phyloP scores from a whole-genome alignment of 1,140 invertebrate species.

The Colletes latitarsis region DNA sequence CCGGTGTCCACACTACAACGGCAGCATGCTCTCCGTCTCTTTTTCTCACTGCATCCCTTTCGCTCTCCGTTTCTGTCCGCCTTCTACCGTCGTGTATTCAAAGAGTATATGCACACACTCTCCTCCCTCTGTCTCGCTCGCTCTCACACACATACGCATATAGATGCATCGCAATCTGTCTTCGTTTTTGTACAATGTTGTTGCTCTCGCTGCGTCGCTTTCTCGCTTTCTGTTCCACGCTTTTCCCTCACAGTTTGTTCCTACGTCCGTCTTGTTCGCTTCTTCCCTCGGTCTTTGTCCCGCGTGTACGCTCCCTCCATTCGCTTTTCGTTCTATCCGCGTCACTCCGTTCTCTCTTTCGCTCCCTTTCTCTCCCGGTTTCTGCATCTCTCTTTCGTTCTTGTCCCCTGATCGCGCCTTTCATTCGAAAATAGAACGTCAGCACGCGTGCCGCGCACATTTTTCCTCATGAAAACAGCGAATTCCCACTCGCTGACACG shows the following conservation, averaged over 20 bases:
- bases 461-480: slow-evolving; percentile 74
- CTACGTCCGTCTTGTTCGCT: slow-evolving; percentile 34
- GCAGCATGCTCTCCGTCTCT: slow-evolving; percentile 18
- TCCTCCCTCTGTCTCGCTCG: slow-evolving; percentile 19
- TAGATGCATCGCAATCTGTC: slow-evolving; percentile 35
- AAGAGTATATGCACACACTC: slow-evolving; percentile 16
- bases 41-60: slow-evolving; percentile 27
- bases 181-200: slow-evolving; percentile 39
- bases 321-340: slow-evolving; percentile 22
- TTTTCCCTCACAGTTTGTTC: slow-evolving; percentile 42
- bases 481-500: slow-evolving; percentile 68
- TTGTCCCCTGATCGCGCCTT: slow-evolving; percentile 73
- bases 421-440: slow-evolving; percentile 78
- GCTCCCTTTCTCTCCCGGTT: slow-evolving; percentile 22
- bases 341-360: slow-evolving; percentile 29
- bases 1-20: slow-evolving; percentile 51
- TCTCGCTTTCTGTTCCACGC: slow-evolving; percentile 38
- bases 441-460: slow-evolving; percentile 73
- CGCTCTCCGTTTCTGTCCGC: slow-evolving; percentile 32
- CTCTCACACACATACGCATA: slow-evolving; percentile 17
- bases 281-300: slow-evolving; percentile 28
- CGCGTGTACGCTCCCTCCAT: slow-evolving; percentile 19
- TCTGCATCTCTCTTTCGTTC: slow-evolving; percentile 59
- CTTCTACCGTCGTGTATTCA: slow-evolving; percentile 33
- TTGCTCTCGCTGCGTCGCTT: slow-evolving; percentile 44